A percentile compares a stretch with the other conserved stretches of the same genome.
These are phyloP conservation scores for Columba guinea DNA, from an alignment of 2,797 vertebrate genomes.

Conservation along the genomic window DNA sequence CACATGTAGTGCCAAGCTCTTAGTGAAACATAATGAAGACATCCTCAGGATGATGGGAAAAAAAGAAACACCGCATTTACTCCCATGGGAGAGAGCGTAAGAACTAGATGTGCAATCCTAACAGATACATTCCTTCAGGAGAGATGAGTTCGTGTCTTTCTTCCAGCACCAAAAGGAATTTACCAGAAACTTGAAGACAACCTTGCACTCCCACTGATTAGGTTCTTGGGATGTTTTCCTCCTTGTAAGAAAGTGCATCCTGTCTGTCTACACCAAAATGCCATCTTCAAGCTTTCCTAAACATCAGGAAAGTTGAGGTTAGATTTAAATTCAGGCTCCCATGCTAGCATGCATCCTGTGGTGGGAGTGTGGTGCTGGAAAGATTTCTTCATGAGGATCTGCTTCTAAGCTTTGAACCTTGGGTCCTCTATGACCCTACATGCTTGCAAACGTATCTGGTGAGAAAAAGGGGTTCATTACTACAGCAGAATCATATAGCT, in stretches of 20 bases:
- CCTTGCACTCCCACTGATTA: background rate
- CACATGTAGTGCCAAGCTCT: background rate
- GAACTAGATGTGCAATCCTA: background rate
- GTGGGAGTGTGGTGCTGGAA: background rate
- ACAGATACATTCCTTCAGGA: background rate
- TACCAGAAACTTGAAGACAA: background rate
- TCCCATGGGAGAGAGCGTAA: background rate
- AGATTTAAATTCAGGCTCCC: background rate
- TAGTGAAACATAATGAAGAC: constrained; percentile 54
- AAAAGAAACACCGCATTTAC: background rate
- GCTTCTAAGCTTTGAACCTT: background rate
- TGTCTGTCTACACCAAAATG: background rate
- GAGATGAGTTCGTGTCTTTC: background rate
- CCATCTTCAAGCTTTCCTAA: background rate
- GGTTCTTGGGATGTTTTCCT: background rate
- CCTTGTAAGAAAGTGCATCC: background rate
- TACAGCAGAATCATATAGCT: background rate
- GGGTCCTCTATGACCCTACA: background rate
- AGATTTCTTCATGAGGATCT: background rate
- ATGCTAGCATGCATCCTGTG: background rate
- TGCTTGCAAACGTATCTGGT: background rate
- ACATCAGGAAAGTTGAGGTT: background rate
- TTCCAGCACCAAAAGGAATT: background rate
- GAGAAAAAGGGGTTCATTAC: background rate
- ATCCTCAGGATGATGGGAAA: constrained; percentile 28